phyloP scores from a whole-genome alignment of 1,140 invertebrate species.

The Schlechtendalia chinensis region DNA sequence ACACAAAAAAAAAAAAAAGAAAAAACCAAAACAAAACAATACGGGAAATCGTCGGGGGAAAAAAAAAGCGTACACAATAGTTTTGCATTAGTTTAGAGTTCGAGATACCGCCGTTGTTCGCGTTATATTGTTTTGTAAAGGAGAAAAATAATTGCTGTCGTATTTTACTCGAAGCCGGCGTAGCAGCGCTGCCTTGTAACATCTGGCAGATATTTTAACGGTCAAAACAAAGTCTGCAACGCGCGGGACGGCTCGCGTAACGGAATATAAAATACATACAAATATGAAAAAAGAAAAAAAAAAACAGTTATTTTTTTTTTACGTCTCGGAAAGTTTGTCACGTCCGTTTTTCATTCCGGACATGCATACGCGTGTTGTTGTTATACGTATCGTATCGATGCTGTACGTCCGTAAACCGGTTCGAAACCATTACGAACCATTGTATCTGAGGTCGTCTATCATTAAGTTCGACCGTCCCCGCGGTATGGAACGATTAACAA shows the following conservation, averaged over 20 bases:
- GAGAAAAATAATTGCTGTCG: slow-evolving; percentile 34
- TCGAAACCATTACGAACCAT: neutral
- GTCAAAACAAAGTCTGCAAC: slow-evolving; percentile 13
- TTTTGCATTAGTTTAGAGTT: slow-evolving; percentile 18
- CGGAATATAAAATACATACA: neutral
- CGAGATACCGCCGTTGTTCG: neutral
- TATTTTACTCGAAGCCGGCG: slow-evolving; percentile 1
- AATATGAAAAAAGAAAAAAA: neutral
- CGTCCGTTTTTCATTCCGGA: too few relatives aligned
- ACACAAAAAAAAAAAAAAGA: neutral
- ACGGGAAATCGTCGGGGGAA: too few relatives aligned
- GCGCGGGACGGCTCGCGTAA: neutral
- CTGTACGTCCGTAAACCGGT: neutral
- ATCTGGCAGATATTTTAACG: slow-evolving; percentile 42
- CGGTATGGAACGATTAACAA: too few relatives aligned
- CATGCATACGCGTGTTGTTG: too few relatives aligned
- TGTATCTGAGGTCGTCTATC: too few relatives aligned
- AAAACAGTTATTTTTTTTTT: neutral
- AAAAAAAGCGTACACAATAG: neutral
- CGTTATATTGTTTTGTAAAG: slow-evolving; percentile 5
- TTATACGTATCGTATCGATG: too few relatives aligned
- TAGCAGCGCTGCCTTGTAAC: neutral
- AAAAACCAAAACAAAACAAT: neutral
- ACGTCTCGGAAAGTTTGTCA: slow-evolving; percentile 7
- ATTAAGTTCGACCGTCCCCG: too few relatives aligned